Conservation (phyloP, 1,140 invertebrate genomes). For the Bombus superbus region DNA sequence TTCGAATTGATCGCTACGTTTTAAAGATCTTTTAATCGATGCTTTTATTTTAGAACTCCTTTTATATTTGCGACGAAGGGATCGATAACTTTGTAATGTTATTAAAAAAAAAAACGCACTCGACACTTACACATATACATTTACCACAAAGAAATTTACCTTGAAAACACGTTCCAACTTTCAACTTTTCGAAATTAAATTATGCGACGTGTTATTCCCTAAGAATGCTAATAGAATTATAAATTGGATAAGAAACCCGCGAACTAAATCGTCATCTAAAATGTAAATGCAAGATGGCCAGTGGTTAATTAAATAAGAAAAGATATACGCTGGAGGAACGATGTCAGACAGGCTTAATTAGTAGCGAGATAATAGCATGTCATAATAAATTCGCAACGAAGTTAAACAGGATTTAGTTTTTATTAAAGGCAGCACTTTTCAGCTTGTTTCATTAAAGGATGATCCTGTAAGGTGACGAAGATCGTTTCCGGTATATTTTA, state of each 20-base stretch:
- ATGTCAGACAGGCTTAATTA: neutral
- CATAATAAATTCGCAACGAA: constrained; percentile 8
- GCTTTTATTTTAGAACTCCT: no score
- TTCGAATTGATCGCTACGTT: neutral
- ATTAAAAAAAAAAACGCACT: no score
- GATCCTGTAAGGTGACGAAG: neutral
- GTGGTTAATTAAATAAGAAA: neutral
- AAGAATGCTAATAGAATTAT: neutral
- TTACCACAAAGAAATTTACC: no score
- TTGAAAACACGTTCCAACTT: no score
- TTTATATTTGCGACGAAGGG: neutral
- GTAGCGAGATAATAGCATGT: neutral
- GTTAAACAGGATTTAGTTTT: constrained; percentile 21
- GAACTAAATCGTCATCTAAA: neutral
- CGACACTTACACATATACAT: no score
- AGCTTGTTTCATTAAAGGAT: constrained; percentile 22
- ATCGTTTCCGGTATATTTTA: constrained; percentile 23
- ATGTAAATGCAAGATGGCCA: neutral
- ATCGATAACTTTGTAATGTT: no score
- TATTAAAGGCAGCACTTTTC: constrained; percentile 5
- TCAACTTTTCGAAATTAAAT: neutral
- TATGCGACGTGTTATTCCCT: neutral
- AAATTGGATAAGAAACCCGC: neutral
- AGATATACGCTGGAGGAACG: neutral
- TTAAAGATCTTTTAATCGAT: neutral